Conservation (phyloP, 23 tunicate species). For the Halocynthia aurantium region DNA sequence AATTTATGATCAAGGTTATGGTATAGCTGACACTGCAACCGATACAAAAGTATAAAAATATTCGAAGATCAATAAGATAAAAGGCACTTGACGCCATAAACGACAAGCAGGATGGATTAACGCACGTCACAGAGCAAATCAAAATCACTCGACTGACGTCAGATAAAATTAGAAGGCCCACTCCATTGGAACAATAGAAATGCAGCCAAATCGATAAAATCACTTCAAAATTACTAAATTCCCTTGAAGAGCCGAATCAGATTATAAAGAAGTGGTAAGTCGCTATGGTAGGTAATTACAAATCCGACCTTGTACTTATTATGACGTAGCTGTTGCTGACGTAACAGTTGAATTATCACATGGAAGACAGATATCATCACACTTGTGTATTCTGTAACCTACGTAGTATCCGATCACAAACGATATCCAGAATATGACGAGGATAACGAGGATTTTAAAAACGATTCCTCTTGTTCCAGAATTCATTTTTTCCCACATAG, state of each 20-base stretch:
- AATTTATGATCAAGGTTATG: neutral
- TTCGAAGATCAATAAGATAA: neutral
- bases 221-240: neutral
- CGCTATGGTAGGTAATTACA: too few relatives aligned
- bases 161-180: neutral
- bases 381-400: constrained; percentile 58
- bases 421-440: constrained; percentile 17
- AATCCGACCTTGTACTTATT: neutral
- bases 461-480: constrained; percentile 50
- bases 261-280: too few relatives aligned
- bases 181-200: neutral
- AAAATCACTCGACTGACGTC: neutral
- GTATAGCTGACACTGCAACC: constrained; percentile 31
- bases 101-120: neutral
- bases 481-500: constrained; percentile 31
- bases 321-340: neutral
- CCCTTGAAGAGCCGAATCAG: too few relatives aligned
- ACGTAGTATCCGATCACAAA: constrained; percentile 58
- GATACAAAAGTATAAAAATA: constrained; percentile 25
- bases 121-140: neutral
- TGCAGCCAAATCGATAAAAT: neutral
- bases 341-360: constrained; percentile 1
- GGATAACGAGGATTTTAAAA: constrained; percentile 10
- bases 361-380: constrained; percentile 8
- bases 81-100: neutral